Percentiles rank a stretch among this genome's conserved stretches.
Conservation (phyloP, 2,888 invertebrate genomes). For the Pimpla rufipes region DNA sequence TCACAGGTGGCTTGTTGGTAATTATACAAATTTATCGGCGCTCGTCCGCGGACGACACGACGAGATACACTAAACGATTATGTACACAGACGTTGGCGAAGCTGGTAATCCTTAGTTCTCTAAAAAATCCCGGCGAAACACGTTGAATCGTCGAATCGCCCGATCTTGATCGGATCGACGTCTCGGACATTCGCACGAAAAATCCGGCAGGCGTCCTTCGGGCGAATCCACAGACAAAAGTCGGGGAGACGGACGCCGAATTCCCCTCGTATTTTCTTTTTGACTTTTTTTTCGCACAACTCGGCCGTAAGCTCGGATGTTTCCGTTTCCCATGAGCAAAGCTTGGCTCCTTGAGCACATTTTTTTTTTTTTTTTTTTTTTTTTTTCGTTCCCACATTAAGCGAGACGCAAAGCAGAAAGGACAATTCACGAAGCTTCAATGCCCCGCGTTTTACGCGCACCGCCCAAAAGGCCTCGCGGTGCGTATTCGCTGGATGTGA, state of each 20-base stretch:
- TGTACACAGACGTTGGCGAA: constrained; percentile 64
- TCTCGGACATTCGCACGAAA: constrained; percentile 7
- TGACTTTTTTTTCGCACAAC: constrained; percentile 18
- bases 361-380: too few species aligned
- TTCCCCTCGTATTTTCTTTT: constrained; percentile 1
- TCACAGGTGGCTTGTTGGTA: constrained; percentile 61
- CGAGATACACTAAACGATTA: constrained; percentile 65
- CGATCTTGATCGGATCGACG: constrained; percentile 22
- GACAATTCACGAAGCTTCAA: not conserved
- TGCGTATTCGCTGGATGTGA: constrained; percentile 1
- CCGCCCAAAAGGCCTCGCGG: not conserved
- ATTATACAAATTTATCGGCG: constrained; percentile 62
- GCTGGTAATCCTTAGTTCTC: constrained; percentile 40
- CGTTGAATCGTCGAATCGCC: too few species aligned
- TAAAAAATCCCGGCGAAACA: constrained; percentile 13
- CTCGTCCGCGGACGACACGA: constrained; percentile 54
- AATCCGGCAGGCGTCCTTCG: constrained; percentile 12
- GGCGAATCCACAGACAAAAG: constrained; percentile 16
- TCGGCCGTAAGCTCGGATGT: constrained; percentile 37
- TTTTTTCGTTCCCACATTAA: constrained; percentile 38
- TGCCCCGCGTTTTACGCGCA: not conserved
- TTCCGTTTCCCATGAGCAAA: constrained; percentile 42
- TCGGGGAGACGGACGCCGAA: constrained; percentile 1
- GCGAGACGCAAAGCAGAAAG: constrained; percentile 54
- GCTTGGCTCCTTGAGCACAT: not conserved